Conservation (phyloP, 2,113 vertebrate genomes). For the Paracanthobrama guichenoti region DNA sequence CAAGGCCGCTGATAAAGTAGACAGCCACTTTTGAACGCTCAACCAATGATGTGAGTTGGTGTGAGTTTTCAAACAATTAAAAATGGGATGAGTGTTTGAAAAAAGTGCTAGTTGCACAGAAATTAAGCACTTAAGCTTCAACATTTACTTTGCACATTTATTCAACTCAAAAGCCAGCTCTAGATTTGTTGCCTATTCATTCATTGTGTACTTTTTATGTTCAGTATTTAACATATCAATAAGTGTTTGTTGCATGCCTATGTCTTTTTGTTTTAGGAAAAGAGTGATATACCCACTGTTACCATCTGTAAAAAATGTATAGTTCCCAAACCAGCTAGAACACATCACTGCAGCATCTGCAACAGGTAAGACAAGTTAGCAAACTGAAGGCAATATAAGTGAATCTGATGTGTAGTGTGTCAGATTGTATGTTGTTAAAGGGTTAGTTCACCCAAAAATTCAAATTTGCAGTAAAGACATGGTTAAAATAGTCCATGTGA, state of each 20-base stretch:
- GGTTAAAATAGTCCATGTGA: too few species aligned
- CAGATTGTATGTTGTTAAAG: too few species aligned
- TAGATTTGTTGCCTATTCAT: not conserved
- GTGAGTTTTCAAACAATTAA: too few species aligned
- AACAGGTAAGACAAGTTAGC: conserved; percentile 76
- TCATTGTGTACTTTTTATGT: not conserved
- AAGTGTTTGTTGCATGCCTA: not conserved
- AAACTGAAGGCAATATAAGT: too few species aligned
- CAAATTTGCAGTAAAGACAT: too few species aligned
- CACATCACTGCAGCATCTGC: conserved; percentile 99
- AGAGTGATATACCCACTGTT: conserved; percentile 78
- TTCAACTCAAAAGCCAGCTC: not conserved
- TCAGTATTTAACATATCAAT: not conserved
- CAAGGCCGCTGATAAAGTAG: too few species aligned
- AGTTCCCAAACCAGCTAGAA: conserved; percentile 89
- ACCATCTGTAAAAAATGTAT: conserved; percentile 98
- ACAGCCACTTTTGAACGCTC: too few species aligned
- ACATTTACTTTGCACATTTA: not conserved
- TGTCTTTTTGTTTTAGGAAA: conserved; percentile 67
- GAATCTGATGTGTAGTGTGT: too few species aligned
- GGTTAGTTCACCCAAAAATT: too few species aligned
- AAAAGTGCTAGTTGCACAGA: too few species aligned
- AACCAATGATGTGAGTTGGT: too few species aligned
- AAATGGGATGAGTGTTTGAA: too few species aligned
- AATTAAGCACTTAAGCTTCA: not conserved